phyloP scores from a whole-genome alignment of 2,888 invertebrate genomes.

The Cyrtodaria siliqua region DNA sequence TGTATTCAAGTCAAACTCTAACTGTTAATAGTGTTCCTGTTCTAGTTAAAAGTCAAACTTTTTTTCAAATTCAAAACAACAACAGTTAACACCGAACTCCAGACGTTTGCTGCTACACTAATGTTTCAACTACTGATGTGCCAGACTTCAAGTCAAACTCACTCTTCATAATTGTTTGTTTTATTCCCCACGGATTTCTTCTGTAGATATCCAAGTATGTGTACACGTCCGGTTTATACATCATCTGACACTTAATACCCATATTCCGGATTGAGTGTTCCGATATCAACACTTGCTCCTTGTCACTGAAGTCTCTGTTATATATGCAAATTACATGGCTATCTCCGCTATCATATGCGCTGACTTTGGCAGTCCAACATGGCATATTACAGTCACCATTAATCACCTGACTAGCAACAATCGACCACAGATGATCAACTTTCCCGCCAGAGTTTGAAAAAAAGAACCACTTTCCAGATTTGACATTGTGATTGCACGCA shows the following conservation, averaged over 20 bases:
- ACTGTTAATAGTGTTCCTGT: no score
- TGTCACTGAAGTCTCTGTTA: constrained; percentile 60
- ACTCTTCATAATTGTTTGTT: constrained; percentile 57
- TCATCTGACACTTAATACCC: constrained; percentile 61
- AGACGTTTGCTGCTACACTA: no score
- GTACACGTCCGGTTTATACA: constrained; percentile 70
- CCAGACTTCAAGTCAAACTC: constrained; percentile 44
- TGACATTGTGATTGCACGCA: constrained; percentile 51
- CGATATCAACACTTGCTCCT: constrained; percentile 54
- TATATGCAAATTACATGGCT: constrained; percentile 68
- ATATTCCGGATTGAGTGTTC: constrained; percentile 59
- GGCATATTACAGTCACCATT: no score
- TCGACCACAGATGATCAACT: constrained; percentile 65
- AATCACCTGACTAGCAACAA: constrained; percentile 40
- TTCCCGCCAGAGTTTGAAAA: constrained; percentile 61
- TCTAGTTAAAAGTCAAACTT: no score
- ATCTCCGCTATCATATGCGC: constrained; percentile 16
- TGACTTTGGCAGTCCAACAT: constrained; percentile 46
- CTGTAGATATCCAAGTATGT: constrained; percentile 63
- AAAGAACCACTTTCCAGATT: constrained; percentile 67
- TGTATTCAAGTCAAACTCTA: no score
- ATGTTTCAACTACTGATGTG: constrained; percentile 30
- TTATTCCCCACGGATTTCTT: constrained; percentile 56
- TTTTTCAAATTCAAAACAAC: no score
- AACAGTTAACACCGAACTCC: no score